Base-by-base conservation (phyloP, 2,113 vertebrate species). In the Petaurus breviceps region DNA sequence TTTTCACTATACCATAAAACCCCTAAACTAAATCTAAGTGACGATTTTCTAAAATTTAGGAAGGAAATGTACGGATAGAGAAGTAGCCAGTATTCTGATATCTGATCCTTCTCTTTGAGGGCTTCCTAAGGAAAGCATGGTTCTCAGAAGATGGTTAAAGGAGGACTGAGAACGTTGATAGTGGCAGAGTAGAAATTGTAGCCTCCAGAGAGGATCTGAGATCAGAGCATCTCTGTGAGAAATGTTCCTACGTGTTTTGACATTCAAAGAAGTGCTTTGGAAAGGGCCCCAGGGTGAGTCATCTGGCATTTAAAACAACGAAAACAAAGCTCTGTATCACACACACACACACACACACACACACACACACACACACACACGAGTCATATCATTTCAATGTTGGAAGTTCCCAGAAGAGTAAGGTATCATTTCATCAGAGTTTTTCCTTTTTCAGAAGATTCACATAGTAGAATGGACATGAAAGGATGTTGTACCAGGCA, bases 211-310 rank as follows among this genome's bases (percentile, higher is more conserved):
- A 24, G 2, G 12, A 16, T 0, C 49, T 22, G 6, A 37, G 57
- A 46, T 51, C 46, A 2, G 9, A 26, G 1, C 3, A 16, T 43
- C 31, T 14, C 90, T 5, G 0, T 4, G 28, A 10, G 57, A 23
- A 37, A 3, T 0, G 0, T 4, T 0, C 1, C 47, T 5, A 0
- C 0, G 0, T 0, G 7, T 7, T 5, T 1, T 1, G 14, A 19
- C 23, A 52, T 4, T 47, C 51, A 16, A 5, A 25, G 49, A 1
- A 0, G 19, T 24, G 2, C 52, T 0, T 0, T 3, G 3, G 51
- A 37, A 14, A 25, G 1, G 0, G 47, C 0, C 2, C 31, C 11
- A 52, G 2, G 0, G 0, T 3, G 90, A 53, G 77, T 49, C 10
- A 1, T 54, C 53, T 25, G 23, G 24, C 53, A 54, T 54, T 54